Conservation (phyloP, 2,113 vertebrate genomes). For the Vicugna pacos region DNA sequence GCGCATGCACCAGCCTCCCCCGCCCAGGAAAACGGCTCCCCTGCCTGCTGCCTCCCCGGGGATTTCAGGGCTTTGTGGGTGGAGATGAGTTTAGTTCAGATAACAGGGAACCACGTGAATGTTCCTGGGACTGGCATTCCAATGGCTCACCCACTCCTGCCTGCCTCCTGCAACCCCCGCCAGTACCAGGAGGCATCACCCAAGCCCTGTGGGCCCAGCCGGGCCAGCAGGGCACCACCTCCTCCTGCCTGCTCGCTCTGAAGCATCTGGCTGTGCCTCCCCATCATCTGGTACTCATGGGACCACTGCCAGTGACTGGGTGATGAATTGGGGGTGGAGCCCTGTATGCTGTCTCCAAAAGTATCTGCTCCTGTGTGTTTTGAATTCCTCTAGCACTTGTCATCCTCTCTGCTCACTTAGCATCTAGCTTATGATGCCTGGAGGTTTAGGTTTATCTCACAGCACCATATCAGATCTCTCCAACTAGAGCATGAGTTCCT, state of each 20-base stretch:
- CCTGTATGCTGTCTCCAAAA: conserved; percentile 55
- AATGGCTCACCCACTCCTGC: conserved; percentile 20
- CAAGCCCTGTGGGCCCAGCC: not conserved
- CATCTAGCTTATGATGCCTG: not conserved
- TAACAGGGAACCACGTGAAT: not conserved
- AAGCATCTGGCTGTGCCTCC: conserved; percentile 67
- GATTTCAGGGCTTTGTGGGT: conserved; percentile 31
- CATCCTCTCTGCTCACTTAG: conserved; percentile 63
- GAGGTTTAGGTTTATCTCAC: not conserved
- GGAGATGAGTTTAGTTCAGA: conserved; percentile 18
- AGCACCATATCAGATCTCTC: not conserved
- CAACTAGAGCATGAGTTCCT: not conserved
- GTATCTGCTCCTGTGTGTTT: conserved; percentile 58
- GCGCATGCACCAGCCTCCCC: not conserved
- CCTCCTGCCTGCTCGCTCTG: conserved; percentile 52
- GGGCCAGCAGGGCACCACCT: not conserved
- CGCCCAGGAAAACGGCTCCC: not conserved
- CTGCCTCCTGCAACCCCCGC: conserved; percentile 6
- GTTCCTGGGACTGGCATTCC: not conserved
- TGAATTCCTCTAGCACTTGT: conserved; percentile 54
- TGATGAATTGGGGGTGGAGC: not conserved
- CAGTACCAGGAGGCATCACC: not conserved
- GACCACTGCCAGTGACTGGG: conserved; percentile 29
- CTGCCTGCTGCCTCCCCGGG: conserved; percentile 18
- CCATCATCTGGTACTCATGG: conserved; percentile 67